These are phyloP conservation scores for Macroglossus sobrinus DNA, from an alignment of 2,113 vertebrate genomes.

Conservation along the genomic window DNA sequence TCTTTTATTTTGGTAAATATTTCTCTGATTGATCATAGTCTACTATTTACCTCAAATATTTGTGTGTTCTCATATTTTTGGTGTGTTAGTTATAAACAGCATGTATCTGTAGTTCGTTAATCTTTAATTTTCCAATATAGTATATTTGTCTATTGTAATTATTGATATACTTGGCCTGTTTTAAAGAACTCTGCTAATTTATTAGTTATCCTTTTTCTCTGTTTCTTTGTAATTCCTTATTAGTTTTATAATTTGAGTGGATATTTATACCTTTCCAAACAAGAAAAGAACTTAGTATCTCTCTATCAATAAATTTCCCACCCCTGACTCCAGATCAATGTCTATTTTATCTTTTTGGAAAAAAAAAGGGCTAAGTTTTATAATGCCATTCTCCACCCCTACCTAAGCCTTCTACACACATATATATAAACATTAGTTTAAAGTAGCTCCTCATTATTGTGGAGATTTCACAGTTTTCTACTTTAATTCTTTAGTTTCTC, in stretches of 20 bases:
- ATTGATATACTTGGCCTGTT: neutral
- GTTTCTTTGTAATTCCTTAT: neutral
- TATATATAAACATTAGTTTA: neutral
- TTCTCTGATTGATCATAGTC: neutral
- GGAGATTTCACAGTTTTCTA: neutral
- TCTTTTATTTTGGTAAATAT: neutral
- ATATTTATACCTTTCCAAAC: neutral
- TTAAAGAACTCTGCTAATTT: neutral
- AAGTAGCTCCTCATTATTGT: neutral
- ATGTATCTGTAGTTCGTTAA: neutral
- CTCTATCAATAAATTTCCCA: neutral
- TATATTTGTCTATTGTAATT: neutral
- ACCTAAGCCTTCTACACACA: neutral
- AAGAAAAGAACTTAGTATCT: neutral
- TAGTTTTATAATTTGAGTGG: neutral
- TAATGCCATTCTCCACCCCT: no score
- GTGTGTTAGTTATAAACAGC: neutral
- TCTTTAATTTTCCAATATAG: neutral
- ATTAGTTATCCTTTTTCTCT: neutral
- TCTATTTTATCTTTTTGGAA: no score
- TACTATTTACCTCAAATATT: neutral
- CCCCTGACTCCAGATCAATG: neutral
- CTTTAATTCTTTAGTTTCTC: neutral
- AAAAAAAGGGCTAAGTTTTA: no score
- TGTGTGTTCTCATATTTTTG: neutral